Evolutionary conservation across 2,888 invertebrate genomes (phyloP), one percentile per base, ranked within the genome.

Genomic region (Caradrina kadenii): DNA sequence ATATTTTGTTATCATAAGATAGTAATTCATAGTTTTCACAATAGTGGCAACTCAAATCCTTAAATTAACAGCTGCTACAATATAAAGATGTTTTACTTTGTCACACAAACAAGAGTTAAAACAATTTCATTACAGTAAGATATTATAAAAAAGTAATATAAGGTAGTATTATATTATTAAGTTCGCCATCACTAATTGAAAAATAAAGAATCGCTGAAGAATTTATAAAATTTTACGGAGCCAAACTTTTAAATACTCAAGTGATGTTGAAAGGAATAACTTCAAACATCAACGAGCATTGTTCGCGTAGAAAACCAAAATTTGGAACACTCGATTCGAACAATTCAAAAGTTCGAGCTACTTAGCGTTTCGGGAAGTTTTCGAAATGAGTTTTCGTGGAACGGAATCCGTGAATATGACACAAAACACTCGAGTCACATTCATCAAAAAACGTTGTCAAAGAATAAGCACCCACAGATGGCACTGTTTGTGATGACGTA

Each of bases 401-500:
- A 76, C 58, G 64, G 65, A 73, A 83, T 79, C 77, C 73, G 80
- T 83, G 69, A 63, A 69, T 80, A 70, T 63, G 75, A 79, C 83
- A 81, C 71, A 81, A 83, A 87, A 82, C 77, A 82, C 84, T 77
- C 77, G 80, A 82, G 83, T 83, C 67, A 82, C 79, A 82, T 86
- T 87, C 87, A 86, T 86, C 77, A 84, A 83, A 71, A 85, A 87
- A 84, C 83, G 83, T 82, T 86, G 83, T 84, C 86, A 88, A 88
- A 89, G 87, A 87, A 84, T 86, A 86, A 87, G 79, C 79, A 73
- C 82, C 84, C 84, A 73, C 86, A 90, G 87, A 89, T 86, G 84
- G 53, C 87, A 85, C 84, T 81, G 74, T 85, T 79, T 73, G 75
- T 83, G 85, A 82, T 84, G 84, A 77, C 68, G 76, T 63, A 68